Base-by-base conservation (phyloP, 2,113 vertebrate genomes). In the Lophotis ruficrista region DNA sequence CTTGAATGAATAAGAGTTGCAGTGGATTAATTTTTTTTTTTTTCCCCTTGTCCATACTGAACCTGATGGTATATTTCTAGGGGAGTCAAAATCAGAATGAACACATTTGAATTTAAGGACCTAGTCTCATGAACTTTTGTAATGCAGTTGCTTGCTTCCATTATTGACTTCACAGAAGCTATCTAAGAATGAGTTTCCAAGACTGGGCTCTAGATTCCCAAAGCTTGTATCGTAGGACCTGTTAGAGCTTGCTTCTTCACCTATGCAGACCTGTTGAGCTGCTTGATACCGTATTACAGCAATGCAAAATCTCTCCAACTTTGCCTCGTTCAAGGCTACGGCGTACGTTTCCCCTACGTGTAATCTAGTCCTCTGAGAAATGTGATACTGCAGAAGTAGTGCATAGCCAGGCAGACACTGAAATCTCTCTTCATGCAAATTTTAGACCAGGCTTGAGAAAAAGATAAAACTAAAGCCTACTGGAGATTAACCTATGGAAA, bases 381-480 rank as follows among this genome's bases (percentile, higher is more conserved):
- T 35, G 83, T 27, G 80, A 90, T 62, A 35, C 66, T 81, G 92
- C 69, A 82, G 43, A 37, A 41, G 53, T 5, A 37, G 72, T 68
- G 58, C 66, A 45, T 23, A 62, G 79, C 62, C 83, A 96, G 61
- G 48, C 17, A 84, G 87, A 58, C 95, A 87, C 0, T 83, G 86
- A 68, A 86, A 91, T 90, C 38, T 83, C 93, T 87, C 96, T 80
- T 69, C 73, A 80, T 93, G 94, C 75, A 94, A 81, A 94, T 83
- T 69, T 80, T 81, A 93, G 66, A 68, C 53, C 51, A 66, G 75
- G 68, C 60, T 89, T 88, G 70, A 94, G 91, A 87, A 83, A 73
- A 78, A 58, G 53, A 86, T 68, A 82, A 95, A 97, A 56, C 77
- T 65, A 86, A 81, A 83, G 53, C 71, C 89, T 41, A 53, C 64